Base-by-base conservation (phyloP, 2,797 vertebrate species). In the Enoplosus armatus region DNA sequence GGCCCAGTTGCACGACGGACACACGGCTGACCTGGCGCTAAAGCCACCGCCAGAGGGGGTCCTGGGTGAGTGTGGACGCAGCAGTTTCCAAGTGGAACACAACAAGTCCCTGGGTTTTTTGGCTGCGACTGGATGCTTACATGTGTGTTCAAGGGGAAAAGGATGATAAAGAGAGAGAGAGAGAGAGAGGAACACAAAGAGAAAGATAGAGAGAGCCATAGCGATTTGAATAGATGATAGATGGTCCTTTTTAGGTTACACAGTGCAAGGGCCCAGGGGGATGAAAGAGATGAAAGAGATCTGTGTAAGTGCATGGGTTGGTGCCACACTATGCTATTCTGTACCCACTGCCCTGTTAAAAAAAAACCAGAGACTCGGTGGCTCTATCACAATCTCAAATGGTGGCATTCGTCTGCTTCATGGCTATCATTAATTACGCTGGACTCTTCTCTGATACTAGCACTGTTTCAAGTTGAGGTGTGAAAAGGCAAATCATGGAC, bases 361-460 rank as follows among this genome's bases (percentile, higher is more conserved):
- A 82, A 78, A 35, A 56, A 62, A 75, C 68, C 63, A 75, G 64
- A 80, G 62, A 85, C 72, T 84, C 82, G 43, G 74, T 75, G 84
- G 48, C 76, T 82, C 75, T 37, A 77, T 90, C 82, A 67, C 79
- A 75, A 79, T 79, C 78, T 84, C 83, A 92, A 93, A 93, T 85
- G 77, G 76, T 75, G 82, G 68, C 87, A 85, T 90, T 86, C 64
- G 73, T 82, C 88, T 72, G 66, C 72, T 89, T 93, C 78, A 90
- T 83, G 68, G 83, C 64, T 64, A 59, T 85, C 85, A 92, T 93
- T 94, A 94, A 93, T 94, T 93, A 94, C 79, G 67, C 65, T 77
- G 18, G 83, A 92, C 86, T 83, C 77, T 85, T 73, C 82, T 86
- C 80, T 83, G 75, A 90, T 86, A 90, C 74, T 81, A 75, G 87